A percentile compares a stretch with the other conserved stretches of the same genome.
phyloP scores from a whole-genome alignment of 1,140 invertebrate species.

The Anagrus nilaparvatae region DNA sequence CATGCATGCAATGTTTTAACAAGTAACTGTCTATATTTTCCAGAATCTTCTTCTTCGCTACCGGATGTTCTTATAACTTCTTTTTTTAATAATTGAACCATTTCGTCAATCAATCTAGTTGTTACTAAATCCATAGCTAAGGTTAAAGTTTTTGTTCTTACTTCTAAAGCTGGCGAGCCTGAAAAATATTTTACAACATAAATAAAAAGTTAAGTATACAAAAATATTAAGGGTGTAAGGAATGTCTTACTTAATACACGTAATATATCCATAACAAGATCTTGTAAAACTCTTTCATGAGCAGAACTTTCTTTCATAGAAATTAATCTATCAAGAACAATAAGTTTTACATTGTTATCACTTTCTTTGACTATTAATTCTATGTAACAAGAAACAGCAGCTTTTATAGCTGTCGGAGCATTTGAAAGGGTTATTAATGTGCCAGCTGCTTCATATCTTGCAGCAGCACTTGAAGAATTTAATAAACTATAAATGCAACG shows the following conservation, averaged over 20 bases:
- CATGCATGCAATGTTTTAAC: constrained; percentile 92
- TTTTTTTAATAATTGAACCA: constrained; percentile 90
- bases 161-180: constrained; percentile 84
- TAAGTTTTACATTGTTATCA: constrained; percentile 99
- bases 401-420: constrained; percentile 94
- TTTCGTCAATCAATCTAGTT: constrained; percentile 89
- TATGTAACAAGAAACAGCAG: constrained; percentile 95
- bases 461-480: constrained; percentile 92
- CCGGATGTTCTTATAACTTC: constrained; percentile 88
- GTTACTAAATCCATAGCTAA: constrained; percentile 87
- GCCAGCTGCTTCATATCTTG: constrained; percentile 96
- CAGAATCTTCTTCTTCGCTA: constrained; percentile 89
- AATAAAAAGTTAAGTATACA: too few relatives aligned
- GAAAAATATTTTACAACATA: too few relatives aligned
- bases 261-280: constrained; percentile 97
- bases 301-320: constrained; percentile 76
- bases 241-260: constrained; percentile 76
- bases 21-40: constrained; percentile 90
- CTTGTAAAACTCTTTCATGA: constrained; percentile 89
- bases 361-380: constrained; percentile 98
- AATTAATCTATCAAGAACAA: constrained; percentile 91
- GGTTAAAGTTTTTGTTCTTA: constrained; percentile 77
- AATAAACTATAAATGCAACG: constrained; percentile 96
- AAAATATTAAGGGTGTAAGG: too few relatives aligned
- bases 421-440: constrained; percentile 98